Percentiles rank a stretch among this genome's conserved stretches.
Evolutionary conservation across 2,797 vertebrate genomes (phyloP).

Genomic region (Octomys mimax): DNA sequence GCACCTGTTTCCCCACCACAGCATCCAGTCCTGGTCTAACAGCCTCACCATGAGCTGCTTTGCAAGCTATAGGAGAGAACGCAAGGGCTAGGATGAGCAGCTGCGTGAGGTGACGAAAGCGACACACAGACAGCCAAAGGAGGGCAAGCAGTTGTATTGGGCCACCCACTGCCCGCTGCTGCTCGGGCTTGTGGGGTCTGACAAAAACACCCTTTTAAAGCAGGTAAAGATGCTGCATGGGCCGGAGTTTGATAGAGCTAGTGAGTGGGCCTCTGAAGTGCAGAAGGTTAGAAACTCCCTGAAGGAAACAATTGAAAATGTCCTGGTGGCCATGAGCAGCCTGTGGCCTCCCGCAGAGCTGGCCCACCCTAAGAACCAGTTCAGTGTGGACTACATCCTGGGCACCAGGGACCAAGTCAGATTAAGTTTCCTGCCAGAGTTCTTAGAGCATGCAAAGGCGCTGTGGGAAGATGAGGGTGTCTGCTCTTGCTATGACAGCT

Average conservation of each 20-base stretch:
- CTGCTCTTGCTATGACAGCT: constrained; percentile 97
- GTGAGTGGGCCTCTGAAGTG: constrained; percentile 99
- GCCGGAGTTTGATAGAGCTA: constrained; percentile 64
- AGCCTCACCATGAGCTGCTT: background rate
- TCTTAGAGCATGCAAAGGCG: constrained; percentile 96
- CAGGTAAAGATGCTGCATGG: background rate
- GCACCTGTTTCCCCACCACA: no score
- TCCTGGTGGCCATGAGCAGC: constrained; percentile 96
- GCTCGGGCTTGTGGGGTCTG: background rate
- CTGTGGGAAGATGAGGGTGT: constrained; percentile 98
- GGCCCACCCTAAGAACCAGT: constrained; percentile 96
- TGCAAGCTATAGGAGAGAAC: background rate
- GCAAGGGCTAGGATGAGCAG: rapidly evolving
- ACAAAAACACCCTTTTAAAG: background rate
- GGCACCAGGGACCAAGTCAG: constrained; percentile 96
- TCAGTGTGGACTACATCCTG: constrained; percentile 96
- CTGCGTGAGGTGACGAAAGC: background rate
- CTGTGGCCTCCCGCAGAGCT: constrained; percentile 96
- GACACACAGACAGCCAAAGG: background rate
- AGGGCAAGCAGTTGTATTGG: background rate
- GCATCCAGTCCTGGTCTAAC: rapidly evolving
- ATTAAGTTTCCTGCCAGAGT: constrained; percentile 96
- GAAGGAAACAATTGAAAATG: constrained; percentile 99
- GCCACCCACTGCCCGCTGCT: background rate
- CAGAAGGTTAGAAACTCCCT: constrained; percentile 99